Conservation (phyloP, 1,140 invertebrate species). For the Caenorhabditis remanei region DNA sequence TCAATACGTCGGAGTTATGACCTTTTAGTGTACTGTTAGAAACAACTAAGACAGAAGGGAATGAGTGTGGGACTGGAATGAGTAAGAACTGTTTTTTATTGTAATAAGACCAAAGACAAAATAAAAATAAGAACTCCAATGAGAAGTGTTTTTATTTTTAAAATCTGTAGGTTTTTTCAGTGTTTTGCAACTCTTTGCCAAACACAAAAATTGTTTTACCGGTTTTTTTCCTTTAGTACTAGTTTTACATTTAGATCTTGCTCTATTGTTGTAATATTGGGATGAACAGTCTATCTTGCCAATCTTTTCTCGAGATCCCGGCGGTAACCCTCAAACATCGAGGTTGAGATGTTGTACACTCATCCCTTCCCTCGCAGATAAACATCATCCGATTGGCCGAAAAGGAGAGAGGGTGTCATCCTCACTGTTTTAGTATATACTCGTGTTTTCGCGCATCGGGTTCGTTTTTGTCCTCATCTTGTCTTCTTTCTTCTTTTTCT, state of each 20-base stretch:
- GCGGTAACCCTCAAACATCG: constrained; percentile 6
- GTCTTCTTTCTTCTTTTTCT: neutral
- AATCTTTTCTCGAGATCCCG: constrained; percentile 13
- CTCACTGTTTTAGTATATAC: constrained; percentile 51
- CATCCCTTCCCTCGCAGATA: constrained; percentile 40
- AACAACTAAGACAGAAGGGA: neutral
- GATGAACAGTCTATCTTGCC: neutral
- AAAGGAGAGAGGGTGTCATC: constrained; percentile 33
- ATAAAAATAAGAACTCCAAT: neutral
- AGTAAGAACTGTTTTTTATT: neutral
- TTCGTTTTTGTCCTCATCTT: neutral
- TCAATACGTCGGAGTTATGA: neutral
- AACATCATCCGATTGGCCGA: constrained; percentile 42
- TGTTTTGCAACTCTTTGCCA: too few relatives aligned
- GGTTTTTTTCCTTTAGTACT: too few relatives aligned
- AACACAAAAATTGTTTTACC: too few relatives aligned
- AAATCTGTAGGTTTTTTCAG: neutral
- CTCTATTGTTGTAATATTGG: too few relatives aligned
- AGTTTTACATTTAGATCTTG: too few relatives aligned
- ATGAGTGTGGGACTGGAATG: constrained; percentile 20
- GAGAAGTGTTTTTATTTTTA: too few relatives aligned
- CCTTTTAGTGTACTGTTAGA: constrained; percentile 10
- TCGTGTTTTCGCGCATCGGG: constrained; percentile 43
- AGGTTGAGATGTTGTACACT: constrained; percentile 38
- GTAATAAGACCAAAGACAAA: neutral